phyloP scores from a whole-genome alignment of 1,140 invertebrate species.

The Triops longicaudatus region DNA sequence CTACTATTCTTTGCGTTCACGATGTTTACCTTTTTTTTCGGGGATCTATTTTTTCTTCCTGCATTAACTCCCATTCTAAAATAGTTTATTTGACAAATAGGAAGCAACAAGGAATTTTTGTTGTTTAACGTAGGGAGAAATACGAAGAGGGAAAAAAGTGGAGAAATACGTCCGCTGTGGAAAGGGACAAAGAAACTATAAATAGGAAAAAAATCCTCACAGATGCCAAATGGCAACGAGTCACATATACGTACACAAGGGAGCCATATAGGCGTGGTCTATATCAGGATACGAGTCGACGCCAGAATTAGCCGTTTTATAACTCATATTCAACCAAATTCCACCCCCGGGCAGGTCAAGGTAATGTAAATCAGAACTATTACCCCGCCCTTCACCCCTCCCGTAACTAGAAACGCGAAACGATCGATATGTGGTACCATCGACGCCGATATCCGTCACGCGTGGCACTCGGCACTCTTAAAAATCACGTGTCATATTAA shows the following conservation, averaged over 20 bases:
- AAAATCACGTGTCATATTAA: background rate
- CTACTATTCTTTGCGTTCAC: too few species aligned
- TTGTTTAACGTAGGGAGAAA: background rate
- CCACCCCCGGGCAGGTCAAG: slow-evolving; percentile 3
- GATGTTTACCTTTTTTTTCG: too few species aligned
- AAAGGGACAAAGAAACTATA: background rate
- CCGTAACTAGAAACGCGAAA: background rate
- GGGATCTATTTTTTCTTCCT: too few species aligned
- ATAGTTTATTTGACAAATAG: too few species aligned
- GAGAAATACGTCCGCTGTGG: background rate
- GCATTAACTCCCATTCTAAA: too few species aligned
- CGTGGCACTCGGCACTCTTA: background rate
- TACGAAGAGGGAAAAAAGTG: background rate
- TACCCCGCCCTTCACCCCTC: background rate
- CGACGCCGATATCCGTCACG: background rate
- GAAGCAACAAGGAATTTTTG: too few species aligned
- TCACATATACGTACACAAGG: background rate
- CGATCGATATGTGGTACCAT: slow-evolving; percentile 8
- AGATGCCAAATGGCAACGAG: slow-evolving; percentile 10
- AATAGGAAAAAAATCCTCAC: background rate
- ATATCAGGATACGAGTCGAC: background rate
- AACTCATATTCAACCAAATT: background rate
- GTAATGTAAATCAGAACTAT: background rate
- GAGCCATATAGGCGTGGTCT: background rate
- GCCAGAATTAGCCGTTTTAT: background rate